These are phyloP conservation scores for Artemia sinica DNA, from an alignment of 2,888 invertebrate species.

Conservation along the genomic window DNA sequence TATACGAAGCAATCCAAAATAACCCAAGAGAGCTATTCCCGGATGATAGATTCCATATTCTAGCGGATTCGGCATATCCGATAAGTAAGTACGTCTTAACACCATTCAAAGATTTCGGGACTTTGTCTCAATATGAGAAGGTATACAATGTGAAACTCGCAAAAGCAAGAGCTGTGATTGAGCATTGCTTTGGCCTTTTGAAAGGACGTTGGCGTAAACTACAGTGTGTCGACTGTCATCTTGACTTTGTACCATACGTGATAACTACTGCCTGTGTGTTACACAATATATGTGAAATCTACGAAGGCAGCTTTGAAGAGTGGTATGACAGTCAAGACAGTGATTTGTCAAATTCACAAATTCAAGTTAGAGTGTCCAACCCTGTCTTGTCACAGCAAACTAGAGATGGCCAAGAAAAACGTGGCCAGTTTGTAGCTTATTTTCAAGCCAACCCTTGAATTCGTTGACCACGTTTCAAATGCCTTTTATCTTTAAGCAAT, in stretches of 20 bases:
- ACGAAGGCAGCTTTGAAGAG: conserved; percentile 4
- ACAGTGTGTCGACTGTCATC: conserved; percentile 1
- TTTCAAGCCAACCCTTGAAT: too few relatives aligned
- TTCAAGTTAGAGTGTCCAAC: too few relatives aligned
- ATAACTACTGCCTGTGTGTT: conserved; percentile 3
- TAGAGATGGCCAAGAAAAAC: too few relatives aligned
- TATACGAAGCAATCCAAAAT: neutral
- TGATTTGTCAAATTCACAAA: too few relatives aligned
- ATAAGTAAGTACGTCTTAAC: conserved; percentile 7
- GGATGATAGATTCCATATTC: conserved; percentile 3
- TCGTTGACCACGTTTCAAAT: too few relatives aligned
- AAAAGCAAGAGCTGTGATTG: neutral
- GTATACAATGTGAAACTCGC: neutral
- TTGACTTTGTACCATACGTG: neutral
- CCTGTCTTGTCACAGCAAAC: too few relatives aligned
- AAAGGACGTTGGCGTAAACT: neutral
- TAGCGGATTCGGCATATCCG: neutral
- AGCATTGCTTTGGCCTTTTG: too few relatives aligned
- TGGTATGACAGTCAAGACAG: too few relatives aligned
- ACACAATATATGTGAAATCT: conserved; percentile 4
- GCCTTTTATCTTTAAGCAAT: too few relatives aligned
- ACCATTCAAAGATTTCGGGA: neutral
- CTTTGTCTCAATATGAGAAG: neutral
- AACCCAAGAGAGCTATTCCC: conserved; percentile 5
- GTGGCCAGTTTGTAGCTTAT: too few relatives aligned